Base-by-base conservation (phyloP, 2,113 vertebrate genomes). In the Otus sunia region DNA sequence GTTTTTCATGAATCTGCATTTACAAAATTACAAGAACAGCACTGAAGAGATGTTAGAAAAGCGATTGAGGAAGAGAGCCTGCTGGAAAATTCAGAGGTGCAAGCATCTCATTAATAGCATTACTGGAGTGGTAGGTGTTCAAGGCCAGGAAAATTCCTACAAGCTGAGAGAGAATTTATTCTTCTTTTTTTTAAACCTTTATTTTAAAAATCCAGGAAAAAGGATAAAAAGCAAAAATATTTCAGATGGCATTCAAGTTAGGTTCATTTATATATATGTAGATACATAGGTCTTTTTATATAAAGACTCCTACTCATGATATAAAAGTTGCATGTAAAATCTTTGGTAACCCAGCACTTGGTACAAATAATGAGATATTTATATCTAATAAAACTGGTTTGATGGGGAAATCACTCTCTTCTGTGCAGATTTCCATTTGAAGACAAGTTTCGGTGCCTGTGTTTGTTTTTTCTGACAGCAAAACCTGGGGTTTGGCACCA, bases 321-420 rank as follows among this genome's bases (percentile, higher is more conserved):
- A 79, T 93, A 94, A 94, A 97, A 97, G 95, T 96, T 97, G 92
- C 88, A 91, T 86, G 84, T 92, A 95, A 96, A 97, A 96, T 87
- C 83, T 95, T 98, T 96, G 97, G 96, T 96, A 96, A 96, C 87
- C 92, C 87, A 94, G 72, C 71, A 77, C 89, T 95, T 85, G 92
- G 69, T 97, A 60, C 69, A 95, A 97, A 98, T 97, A 98, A 96
- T 97, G 92, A 98, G 97, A 95, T 97, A 98, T 97, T 98, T 98
- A 97, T 97, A 97, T 97, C 97, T 97, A 98, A 97, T 98, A 97
- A 97, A 98, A 98, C 97, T 96, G 96, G 97, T 98, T 98, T 96
- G 98, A 96, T 97, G 98, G 97, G 97, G 97, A 98, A 97, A 95
- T 96, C 68, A 6, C 93, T 96, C 94, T 92, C 95, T 97, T 95